A percentile compares a stretch with the other conserved stretches of the same genome.
These are phyloP conservation scores for Tolypeutes matacus DNA, from an alignment of 2,797 vertebrate genomes.

Conservation along the genomic window DNA sequence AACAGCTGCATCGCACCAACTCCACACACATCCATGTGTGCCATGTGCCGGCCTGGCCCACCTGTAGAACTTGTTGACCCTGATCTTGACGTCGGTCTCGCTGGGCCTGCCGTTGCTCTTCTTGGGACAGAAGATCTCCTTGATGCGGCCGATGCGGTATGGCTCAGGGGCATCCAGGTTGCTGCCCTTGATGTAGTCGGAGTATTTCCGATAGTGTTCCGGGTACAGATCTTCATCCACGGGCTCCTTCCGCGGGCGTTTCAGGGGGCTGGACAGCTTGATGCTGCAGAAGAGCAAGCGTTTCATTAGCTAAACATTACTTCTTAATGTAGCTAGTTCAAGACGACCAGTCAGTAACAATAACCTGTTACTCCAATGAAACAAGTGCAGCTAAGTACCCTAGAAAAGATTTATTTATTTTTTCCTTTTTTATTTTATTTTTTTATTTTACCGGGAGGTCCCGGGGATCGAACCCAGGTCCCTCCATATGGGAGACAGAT, in stretches of 20 bases:
- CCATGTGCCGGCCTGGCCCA: slow-evolving; percentile 49
- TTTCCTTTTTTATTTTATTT: too few species aligned
- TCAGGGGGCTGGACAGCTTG: slow-evolving; percentile 94
- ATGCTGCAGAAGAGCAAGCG: slow-evolving; percentile 86
- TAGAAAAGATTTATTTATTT: neutral
- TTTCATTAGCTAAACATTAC: neutral
- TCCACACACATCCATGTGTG: neutral
- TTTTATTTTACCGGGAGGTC: too few species aligned
- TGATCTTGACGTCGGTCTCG: slow-evolving; percentile 92
- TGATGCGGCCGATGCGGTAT: slow-evolving; percentile 94
- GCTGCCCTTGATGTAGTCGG: slow-evolving; percentile 98
- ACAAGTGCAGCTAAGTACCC: neutral
- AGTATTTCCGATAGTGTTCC: slow-evolving; percentile 97
- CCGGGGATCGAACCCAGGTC: too few species aligned
- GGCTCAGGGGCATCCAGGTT: slow-evolving; percentile 96
- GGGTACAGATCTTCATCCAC: slow-evolving; percentile 97
- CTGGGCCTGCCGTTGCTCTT: slow-evolving; percentile 93
- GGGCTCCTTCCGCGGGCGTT: slow-evolving; percentile 94
- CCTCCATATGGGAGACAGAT: too few species aligned
- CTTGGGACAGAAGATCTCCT: slow-evolving; percentile 94
- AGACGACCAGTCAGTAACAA: neutral
- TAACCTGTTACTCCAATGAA: neutral
- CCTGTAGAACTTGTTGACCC: slow-evolving; percentile 97
- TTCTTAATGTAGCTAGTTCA: too few species aligned
- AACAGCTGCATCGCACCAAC: neutral